These are phyloP conservation scores for Hyperoodon ampullatus DNA, from an alignment of 2,113 vertebrate species.

Conservation along the genomic window DNA sequence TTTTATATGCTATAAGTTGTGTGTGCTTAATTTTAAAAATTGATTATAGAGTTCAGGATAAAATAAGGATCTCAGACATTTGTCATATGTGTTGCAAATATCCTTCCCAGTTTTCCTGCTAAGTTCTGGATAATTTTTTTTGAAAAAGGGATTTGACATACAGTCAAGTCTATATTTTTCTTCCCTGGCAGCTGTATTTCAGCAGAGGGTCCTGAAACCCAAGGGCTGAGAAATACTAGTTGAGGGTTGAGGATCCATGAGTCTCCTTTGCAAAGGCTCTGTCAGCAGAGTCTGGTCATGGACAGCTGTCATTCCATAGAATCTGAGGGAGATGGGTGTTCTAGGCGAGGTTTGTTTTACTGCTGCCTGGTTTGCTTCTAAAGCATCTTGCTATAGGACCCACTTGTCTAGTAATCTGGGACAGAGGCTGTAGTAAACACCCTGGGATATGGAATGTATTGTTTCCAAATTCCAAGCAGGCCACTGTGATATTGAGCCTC, in stretches of 20 bases:
- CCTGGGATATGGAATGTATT: rapidly evolving
- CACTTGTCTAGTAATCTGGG: not conserved
- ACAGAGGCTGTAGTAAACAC: rapidly evolving
- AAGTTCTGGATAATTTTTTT: not conserved
- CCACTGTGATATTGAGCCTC: rapidly evolving
- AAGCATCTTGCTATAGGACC: not conserved
- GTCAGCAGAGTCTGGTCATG: rapidly evolving
- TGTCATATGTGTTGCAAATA: not conserved
- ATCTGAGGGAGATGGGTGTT: rapidly evolving
- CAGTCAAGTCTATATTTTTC: not conserved
- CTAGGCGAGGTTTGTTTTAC: not conserved
- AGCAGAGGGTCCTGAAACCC: not conserved
- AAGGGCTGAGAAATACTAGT: not conserved
- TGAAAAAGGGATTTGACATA: not conserved
- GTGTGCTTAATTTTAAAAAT: not conserved
- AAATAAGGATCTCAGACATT: not conserved
- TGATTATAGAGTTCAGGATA: not conserved
- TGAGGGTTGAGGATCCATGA: too few species aligned
- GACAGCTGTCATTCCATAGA: too few species aligned
- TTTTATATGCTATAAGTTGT: not conserved
- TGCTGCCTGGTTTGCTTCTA: not conserved
- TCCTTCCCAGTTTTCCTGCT: not conserved
- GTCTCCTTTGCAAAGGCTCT: not conserved
- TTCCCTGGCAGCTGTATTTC: not conserved
- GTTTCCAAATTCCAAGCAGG: not conserved